These are phyloP conservation scores for Ahaetulla prasina DNA, from an alignment of 2,113 vertebrate genomes.

Conservation along the genomic window DNA sequence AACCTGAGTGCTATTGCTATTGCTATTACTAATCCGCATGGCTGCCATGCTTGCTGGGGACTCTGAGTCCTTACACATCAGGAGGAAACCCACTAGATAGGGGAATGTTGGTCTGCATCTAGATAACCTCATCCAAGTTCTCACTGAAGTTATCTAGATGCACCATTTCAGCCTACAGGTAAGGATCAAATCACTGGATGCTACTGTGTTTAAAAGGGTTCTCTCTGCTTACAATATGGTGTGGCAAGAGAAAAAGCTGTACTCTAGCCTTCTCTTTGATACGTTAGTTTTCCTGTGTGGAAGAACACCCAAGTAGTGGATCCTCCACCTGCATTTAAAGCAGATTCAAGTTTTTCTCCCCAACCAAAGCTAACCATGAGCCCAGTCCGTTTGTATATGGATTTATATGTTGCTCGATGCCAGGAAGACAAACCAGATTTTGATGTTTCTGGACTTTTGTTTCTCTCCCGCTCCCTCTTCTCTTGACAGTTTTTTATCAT, in stretches of 20 bases:
- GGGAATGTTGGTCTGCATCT: background rate
- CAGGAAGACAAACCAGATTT: constrained; percentile 41
- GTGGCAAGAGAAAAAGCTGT: background rate
- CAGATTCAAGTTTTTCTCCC: background rate
- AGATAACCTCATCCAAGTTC: background rate
- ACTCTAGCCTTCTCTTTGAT: background rate
- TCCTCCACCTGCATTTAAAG: background rate
- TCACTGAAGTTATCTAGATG: background rate
- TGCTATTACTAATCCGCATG: background rate
- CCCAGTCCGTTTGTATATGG: constrained; percentile 5
- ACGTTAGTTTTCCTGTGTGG: background rate
- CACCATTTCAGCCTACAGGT: background rate
- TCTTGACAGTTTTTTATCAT: constrained; percentile 90
- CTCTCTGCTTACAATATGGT: background rate
- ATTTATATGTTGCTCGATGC: constrained; percentile 21
- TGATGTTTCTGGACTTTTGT: constrained; percentile 54
- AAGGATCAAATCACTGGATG: background rate
- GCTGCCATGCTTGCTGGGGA: background rate
- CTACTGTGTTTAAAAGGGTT: background rate
- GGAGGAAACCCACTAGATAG: background rate
- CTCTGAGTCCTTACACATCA: background rate
- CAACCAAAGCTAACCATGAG: background rate
- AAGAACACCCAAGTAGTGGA: background rate
- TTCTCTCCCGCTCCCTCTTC: constrained; percentile 41
- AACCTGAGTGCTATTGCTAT: background rate